These are phyloP conservation scores for Tetragonula carbonaria DNA, from an alignment of 2,888 invertebrate genomes.

Conservation along the genomic window DNA sequence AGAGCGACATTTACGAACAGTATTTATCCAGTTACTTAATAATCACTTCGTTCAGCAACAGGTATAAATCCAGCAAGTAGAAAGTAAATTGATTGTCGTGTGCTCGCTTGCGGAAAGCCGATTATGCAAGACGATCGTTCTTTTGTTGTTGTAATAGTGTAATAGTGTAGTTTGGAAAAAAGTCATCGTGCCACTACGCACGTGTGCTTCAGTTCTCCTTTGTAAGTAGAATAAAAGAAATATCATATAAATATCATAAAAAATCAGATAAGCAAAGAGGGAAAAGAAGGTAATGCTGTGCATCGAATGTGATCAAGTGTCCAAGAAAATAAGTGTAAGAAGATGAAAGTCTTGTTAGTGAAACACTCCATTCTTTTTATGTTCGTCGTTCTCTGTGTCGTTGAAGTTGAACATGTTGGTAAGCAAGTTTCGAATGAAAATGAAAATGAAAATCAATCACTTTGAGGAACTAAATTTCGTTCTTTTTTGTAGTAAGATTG, in stretches of 20 bases:
- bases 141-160: slow-evolving; percentile 7
- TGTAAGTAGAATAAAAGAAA: not conserved
- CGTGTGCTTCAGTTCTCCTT: not conserved
- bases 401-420: slow-evolving; percentile 46
- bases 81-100: not conserved
- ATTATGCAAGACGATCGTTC: slow-evolving; percentile 44
- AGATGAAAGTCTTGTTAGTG: slow-evolving; percentile 41
- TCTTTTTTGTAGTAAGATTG: slow-evolving; percentile 45
- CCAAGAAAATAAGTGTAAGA: slow-evolving; percentile 30
- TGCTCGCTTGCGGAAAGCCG: slow-evolving; percentile 25
- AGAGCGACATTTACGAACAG: not conserved
- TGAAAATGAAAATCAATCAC: not conserved
- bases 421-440: not conserved
- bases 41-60: not conserved
- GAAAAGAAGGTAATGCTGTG: slow-evolving; percentile 2
- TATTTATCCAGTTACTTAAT: not conserved
- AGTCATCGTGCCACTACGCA: not conserved
- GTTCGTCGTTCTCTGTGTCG: not conserved
- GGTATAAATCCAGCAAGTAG: not conserved
- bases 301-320: slow-evolving; percentile 8
- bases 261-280: not conserved
- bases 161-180: not conserved
- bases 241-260: not conserved
- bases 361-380: slow-evolving; percentile 15
- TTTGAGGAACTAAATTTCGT: not conserved